phyloP scores from a whole-genome alignment of 2,113 vertebrate genomes.

The Pseudolaguvia tuberculata region DNA sequence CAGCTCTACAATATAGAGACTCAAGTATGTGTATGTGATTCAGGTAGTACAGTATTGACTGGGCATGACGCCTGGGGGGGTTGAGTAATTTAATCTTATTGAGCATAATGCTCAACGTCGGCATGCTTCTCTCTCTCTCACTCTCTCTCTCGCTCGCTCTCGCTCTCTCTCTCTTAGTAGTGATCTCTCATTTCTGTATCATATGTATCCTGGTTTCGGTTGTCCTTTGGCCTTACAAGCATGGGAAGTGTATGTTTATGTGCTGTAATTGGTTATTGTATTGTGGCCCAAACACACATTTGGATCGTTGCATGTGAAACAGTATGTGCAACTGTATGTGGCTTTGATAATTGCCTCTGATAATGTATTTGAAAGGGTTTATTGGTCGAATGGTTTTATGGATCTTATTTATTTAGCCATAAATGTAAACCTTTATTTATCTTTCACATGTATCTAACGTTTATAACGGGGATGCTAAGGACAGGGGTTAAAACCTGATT shows the following conservation, averaged over 20 bases:
- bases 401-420: not conserved
- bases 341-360: not conserved
- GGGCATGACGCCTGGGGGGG: conserved; percentile 22
- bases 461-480: too few species aligned
- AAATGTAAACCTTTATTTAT: not conserved
- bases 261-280: conserved; percentile 17
- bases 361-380: not conserved
- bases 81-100: conserved; percentile 46
- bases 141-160: conserved; percentile 1
- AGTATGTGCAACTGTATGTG: not conserved
- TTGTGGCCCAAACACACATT: not conserved
- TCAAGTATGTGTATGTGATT: conserved; percentile 11
- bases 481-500: too few species aligned
- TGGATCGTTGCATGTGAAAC: not conserved
- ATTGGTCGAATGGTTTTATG: not conserved
- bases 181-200: not conserved
- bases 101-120: conserved; percentile 23
- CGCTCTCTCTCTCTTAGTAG: too few species aligned
- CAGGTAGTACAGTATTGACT: conserved; percentile 34
- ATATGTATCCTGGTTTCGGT: not conserved
- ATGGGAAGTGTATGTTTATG: not conserved
- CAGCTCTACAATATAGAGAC: not conserved
- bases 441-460: not conserved
- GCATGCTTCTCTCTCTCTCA: conserved; percentile 21
- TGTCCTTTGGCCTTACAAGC: not conserved